A percentile compares a stretch with the other conserved stretches of the same genome.
Evolutionary conservation across 2,888 invertebrate genomes (phyloP).

Genomic region (Metopia argyrocephala): DNA sequence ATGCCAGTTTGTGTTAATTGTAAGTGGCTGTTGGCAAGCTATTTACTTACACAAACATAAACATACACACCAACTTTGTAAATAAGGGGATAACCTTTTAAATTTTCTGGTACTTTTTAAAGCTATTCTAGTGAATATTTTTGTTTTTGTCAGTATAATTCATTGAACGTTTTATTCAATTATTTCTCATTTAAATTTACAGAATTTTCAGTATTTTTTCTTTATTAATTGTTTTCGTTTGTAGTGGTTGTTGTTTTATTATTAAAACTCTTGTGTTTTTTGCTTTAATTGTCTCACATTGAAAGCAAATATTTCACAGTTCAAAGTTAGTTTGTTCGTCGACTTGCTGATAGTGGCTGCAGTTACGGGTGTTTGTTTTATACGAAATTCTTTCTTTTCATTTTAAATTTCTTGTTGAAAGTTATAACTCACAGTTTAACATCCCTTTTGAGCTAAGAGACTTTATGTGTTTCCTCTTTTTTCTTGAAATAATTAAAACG

Average conservation of each 20-base stretch:
- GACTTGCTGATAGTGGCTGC: neutral
- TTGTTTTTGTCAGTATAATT: neutral
- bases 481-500: neutral
- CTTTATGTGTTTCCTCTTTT: neutral
- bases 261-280: neutral
- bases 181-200: neutral
- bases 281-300: constrained; percentile 4
- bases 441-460: neutral
- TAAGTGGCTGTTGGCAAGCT: constrained; percentile 28
- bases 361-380: constrained; percentile 14
- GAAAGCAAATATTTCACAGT: neutral
- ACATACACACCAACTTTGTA: too few species aligned
- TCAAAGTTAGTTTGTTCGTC: neutral
- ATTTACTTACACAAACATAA: neutral
- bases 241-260: neutral
- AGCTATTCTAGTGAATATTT: too few species aligned
- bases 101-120: too few species aligned
- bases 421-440: constrained; percentile 19
- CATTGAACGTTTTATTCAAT: constrained; percentile 3
- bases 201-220: neutral
- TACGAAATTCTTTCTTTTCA: constrained; percentile 41
- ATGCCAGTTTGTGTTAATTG: constrained; percentile 35
- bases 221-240: neutral
- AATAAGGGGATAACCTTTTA: too few species aligned
- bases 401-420: constrained; percentile 46